Conservation (phyloP, 2,113 vertebrate genomes). For the Mustelus asterias region DNA sequence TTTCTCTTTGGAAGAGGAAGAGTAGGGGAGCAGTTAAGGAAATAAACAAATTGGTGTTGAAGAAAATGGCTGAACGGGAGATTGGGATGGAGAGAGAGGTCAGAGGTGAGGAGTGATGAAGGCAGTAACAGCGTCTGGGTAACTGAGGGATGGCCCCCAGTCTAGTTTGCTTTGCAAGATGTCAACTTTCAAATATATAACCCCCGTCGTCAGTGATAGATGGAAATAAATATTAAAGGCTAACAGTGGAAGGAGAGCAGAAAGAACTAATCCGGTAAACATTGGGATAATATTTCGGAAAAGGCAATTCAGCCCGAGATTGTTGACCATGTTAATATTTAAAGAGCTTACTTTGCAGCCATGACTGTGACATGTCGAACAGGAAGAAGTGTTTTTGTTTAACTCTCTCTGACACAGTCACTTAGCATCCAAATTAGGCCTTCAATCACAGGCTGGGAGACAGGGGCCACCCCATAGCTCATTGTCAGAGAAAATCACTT, state of each 20-base stretch:
- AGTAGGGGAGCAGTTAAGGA: no score
- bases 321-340: constrained; percentile 11
- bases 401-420: neutral
- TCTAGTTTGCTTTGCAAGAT: neutral
- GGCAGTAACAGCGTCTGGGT: neutral
- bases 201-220: neutral
- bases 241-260: neutral
- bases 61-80: no score
- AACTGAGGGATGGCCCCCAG: neutral
- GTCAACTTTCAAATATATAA: neutral
- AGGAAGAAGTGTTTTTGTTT: neutral
- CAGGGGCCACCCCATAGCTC: neutral
- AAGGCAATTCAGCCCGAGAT: neutral
- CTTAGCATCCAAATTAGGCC: neutral
- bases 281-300: neutral
- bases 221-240: neutral
- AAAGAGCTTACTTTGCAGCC: neutral
- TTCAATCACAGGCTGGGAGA: neutral
- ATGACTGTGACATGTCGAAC: neutral
- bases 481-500: neutral
- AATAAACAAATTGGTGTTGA: no score
- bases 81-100: neutral
- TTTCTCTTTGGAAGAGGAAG: no score
- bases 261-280: neutral
- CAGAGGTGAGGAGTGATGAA: neutral